Evolutionary conservation across 2,797 vertebrate genomes (phyloP).

Genomic region (Micropoecilia bifurca): DNA sequence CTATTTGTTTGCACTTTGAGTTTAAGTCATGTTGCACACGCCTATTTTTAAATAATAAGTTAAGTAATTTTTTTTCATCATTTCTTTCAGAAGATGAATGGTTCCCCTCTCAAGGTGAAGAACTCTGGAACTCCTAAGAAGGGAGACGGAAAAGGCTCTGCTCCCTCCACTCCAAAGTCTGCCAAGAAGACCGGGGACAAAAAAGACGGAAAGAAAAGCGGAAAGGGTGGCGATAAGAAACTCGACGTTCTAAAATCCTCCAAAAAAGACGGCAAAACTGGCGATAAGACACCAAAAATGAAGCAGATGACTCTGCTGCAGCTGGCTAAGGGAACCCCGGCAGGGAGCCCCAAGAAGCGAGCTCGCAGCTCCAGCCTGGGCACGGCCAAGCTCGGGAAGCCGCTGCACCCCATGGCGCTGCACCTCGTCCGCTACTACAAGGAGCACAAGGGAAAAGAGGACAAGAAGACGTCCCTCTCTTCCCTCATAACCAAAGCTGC

Average conservation of each 20-base stretch:
- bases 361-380: constrained; percentile 79
- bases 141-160: constrained; percentile 67
- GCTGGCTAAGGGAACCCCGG: constrained; percentile 86
- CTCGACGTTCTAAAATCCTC: constrained; percentile 88
- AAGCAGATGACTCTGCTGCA: constrained; percentile 96
- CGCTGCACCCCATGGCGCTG: constrained; percentile 91
- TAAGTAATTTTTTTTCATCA: not conserved
- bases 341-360: constrained; percentile 83
- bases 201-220: constrained; percentile 84
- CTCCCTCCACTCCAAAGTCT: constrained; percentile 71
- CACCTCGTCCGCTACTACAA: constrained; percentile 96
- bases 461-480: constrained; percentile 92
- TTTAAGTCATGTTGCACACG: too few species aligned
- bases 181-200: constrained; percentile 79
- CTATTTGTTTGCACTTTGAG: not conserved
- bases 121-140: constrained; percentile 87
- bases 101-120: constrained; percentile 92
- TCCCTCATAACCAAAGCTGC: constrained; percentile 91
- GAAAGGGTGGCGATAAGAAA: constrained; percentile 78
- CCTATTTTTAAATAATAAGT: too few species aligned
- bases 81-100: constrained; percentile 85
- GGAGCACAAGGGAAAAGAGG: constrained; percentile 93
- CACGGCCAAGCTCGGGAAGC: constrained; percentile 90
- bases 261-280: constrained; percentile 87
- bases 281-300: constrained; percentile 89